Evolutionary conservation across 2,888 invertebrate genomes (phyloP), one percentile per base, ranked within the genome.

Genomic region (Masnerella sp.): DNA sequence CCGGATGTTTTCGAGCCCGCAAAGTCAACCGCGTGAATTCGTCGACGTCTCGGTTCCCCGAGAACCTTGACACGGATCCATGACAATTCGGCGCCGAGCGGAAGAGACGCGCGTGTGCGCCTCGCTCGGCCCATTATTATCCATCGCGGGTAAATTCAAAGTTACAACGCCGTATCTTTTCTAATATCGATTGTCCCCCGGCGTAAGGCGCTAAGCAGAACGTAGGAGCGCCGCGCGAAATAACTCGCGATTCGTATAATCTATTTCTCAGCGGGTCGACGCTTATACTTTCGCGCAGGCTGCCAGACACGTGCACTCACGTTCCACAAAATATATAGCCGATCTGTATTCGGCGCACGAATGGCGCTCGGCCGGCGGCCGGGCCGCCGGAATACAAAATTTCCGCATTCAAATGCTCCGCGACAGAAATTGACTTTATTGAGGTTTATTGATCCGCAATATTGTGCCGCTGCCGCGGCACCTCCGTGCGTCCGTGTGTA

Each of bases 371-470:
- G 80, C 78, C 82, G 80, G 78, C 81, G 77, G 81, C 81, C 83
- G 82, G 82, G 79, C 81, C 81, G 77, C 56, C 79, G 78, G 86
- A 86, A 87, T 87, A 87, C 85, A 86, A 85, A 87, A 87, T 87
- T 86, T 81, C 78, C 80, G 85, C 83, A 87, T 87, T 87, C 87
- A 86, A 84, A 87, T 86, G 85, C 82, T 81, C 79, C 79, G 80
- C 85, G 84, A 87, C 85, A 85, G 84, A 86, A 87, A 87, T 87
- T 87, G 85, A 87, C 87, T 87, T 86, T 87, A 86, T 87, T 87
- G 86, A 85, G 84, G 85, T 85, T 85, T 87, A 87, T 87, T 83
- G 87, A 87, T 87, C 85, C 82, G 81, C 87, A 85, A 87, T 86
- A 86, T 86, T 85, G 86, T 85, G 83, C 56, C 38, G 59, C 83